Evolutionary conservation across 92 coral and sea anemone species (phyloP).

Genomic region (Porites lobata): DNA sequence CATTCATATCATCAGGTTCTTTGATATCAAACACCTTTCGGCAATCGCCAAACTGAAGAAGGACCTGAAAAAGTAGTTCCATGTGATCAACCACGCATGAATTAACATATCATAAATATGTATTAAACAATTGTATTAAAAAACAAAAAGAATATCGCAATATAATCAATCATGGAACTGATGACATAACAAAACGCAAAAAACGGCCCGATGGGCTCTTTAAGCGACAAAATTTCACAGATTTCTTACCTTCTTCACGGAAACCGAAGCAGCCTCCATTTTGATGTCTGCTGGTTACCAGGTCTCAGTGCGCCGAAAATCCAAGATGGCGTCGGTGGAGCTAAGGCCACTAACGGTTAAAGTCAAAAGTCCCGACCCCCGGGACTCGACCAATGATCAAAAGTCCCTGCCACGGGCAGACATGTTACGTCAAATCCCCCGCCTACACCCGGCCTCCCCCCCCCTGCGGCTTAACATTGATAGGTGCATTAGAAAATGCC

Average conservation of each 20-base stretch:
- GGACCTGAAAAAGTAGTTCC: conserved; percentile 5
- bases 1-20: background rate
- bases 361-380: conserved; percentile 35
- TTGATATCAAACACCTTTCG: background rate
- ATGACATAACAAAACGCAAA: too few relatives aligned
- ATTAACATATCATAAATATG: conserved; percentile 6
- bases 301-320: background rate
- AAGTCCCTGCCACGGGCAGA: conserved; percentile 23
- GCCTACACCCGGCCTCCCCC: conserved; percentile 17
- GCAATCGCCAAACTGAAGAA: conserved; percentile 15
- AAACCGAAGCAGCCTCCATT: too few relatives aligned
- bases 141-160: conserved; percentile 11
- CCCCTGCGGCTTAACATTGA: conserved; percentile 6
- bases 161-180: too few relatives aligned
- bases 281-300: too few relatives aligned
- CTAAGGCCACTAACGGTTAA: conserved; percentile 22
- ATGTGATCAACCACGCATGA: conserved; percentile 9
- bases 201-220: too few relatives aligned
- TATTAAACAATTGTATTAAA: conserved; percentile 2
- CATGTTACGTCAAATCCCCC: conserved; percentile 6
- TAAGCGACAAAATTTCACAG: too few relatives aligned
- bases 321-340: conserved; percentile 28
- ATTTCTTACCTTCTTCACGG: too few relatives aligned
- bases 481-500: background rate
- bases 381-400: conserved; percentile 22